Percentiles rank a stretch among this genome's conserved stretches.
Evolutionary conservation across 2,797 vertebrate species (phyloP).

Genomic region (Decapterus maruadsi): DNA sequence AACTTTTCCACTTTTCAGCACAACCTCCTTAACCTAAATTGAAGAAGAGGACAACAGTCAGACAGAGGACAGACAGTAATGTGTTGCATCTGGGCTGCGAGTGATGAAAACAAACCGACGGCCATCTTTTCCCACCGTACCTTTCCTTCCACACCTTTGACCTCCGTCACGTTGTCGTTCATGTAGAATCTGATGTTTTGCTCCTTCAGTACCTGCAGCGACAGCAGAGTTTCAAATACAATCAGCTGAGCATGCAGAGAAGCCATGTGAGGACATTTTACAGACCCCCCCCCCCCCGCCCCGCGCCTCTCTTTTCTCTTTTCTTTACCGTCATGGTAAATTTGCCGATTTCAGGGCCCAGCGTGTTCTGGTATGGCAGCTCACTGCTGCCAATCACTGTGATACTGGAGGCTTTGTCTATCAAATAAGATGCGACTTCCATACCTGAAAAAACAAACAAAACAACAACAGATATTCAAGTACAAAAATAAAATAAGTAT

Average conservation of each 20-base stretch:
- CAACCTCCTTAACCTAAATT: conserved; percentile 84
- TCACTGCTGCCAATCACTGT: conserved; percentile 88
- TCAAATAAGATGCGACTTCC: conserved; percentile 88
- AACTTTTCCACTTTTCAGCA: conserved; percentile 81
- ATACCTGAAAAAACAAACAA: conserved; percentile 80
- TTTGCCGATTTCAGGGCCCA: conserved; percentile 87
- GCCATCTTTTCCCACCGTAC: conserved; percentile 62
- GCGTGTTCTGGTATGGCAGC: conserved; percentile 84
- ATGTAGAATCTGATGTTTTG: conserved; percentile 87
- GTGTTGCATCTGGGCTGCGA: neutral
- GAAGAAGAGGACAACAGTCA: conserved; percentile 15
- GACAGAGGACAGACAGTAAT: neutral
- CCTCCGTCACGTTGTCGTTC: conserved; percentile 83
- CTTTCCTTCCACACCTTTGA: conserved; percentile 85
- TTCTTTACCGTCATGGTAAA: conserved; percentile 84
- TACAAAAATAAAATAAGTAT: neutral
- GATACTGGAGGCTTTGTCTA: conserved; percentile 82
- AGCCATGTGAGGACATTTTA: neutral
- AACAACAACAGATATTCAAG: neutral
- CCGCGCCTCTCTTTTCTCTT: no score
- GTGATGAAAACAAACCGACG: neutral
- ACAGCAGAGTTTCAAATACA: conserved; percentile 19
- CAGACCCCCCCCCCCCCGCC: neutral
- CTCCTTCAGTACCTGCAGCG: conserved; percentile 85
- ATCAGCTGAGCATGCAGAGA: neutral